Evolutionary conservation across 23 tunicate species (phyloP).

Genomic region (Styela clava): DNA sequence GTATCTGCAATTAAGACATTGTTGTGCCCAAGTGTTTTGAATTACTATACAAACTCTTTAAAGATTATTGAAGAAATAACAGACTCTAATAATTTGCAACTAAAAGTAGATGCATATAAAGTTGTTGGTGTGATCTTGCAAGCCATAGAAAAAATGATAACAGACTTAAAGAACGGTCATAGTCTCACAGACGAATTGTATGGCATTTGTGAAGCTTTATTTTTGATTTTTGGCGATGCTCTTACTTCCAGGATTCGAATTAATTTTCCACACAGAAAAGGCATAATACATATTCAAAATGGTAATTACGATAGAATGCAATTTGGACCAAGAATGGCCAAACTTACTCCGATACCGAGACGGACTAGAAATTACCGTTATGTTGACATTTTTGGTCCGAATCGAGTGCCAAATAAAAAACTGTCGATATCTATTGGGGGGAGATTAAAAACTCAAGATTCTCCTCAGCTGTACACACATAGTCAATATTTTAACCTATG

Average conservation of each 20-base stretch:
- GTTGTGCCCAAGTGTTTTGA: conserved; percentile 33
- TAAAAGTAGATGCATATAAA: conserved; percentile 67
- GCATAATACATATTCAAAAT: neutral
- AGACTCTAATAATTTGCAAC: conserved; percentile 20
- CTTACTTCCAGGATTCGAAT: neutral
- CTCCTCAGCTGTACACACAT: neutral
- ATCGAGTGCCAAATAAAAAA: too few species aligned
- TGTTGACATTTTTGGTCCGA: neutral
- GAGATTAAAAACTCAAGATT: neutral
- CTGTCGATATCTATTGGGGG: neutral
- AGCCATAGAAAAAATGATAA: conserved; percentile 14
- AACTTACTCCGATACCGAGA: neutral
- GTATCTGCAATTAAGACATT: conserved; percentile 3
- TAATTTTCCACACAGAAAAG: neutral
- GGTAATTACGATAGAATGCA: neutral
- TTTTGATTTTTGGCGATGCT: neutral
- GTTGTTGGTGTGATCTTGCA: conserved; percentile 53
- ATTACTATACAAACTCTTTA: conserved; percentile 27
- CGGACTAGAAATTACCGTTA: neutral
- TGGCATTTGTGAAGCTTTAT: neutral
- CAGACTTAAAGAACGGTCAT: neutral
- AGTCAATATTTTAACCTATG: neutral
- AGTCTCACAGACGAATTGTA: neutral
- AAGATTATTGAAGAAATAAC: conserved; percentile 41
- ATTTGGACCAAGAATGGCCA: neutral